A percentile compares a stretch with the other conserved stretches of the same genome.
These are phyloP conservation scores for Miltochrista miniata DNA, from an alignment of 2,888 invertebrate species.

Conservation along the genomic window DNA sequence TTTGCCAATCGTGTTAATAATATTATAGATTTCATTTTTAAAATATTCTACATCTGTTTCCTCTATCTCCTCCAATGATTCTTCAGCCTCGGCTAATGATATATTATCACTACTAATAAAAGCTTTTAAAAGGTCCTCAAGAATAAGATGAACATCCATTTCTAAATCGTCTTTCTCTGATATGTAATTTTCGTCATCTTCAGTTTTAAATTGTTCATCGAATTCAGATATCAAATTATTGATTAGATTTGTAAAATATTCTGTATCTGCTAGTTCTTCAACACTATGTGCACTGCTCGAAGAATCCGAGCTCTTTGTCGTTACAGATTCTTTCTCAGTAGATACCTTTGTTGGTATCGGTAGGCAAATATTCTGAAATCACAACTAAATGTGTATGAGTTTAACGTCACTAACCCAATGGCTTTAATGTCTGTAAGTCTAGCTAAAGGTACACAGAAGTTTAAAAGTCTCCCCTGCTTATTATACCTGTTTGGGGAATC, in stretches of 20 bases:
- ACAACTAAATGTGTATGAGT: no score
- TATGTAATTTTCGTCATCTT: neutral
- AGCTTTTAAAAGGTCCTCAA: neutral
- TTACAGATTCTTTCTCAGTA: neutral
- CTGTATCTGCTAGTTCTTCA: neutral
- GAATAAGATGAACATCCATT: neutral
- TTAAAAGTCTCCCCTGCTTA: no score
- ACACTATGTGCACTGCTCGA: neutral
- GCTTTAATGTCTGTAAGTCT: no score
- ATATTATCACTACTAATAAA: neutral
- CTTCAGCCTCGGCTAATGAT: neutral
- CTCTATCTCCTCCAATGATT: neutral
- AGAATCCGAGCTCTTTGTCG: neutral
- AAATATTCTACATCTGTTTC: neutral
- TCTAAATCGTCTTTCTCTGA: neutral
- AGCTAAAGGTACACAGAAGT: no score
- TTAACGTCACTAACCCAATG: no score
- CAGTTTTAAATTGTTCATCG: neutral
- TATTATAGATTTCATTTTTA: conserved; percentile 3
- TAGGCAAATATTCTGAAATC: conserved; percentile 36
- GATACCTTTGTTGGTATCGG: conserved; percentile 10
- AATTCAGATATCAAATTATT: neutral
- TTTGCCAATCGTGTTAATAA: conserved; percentile 2
- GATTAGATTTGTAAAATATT: neutral
- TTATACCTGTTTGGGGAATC: no score